Evolutionary conservation across 2,797 vertebrate species (phyloP), one percentile per base, ranked within the genome.

Genomic region (Philypnodon macrostomus): DNA sequence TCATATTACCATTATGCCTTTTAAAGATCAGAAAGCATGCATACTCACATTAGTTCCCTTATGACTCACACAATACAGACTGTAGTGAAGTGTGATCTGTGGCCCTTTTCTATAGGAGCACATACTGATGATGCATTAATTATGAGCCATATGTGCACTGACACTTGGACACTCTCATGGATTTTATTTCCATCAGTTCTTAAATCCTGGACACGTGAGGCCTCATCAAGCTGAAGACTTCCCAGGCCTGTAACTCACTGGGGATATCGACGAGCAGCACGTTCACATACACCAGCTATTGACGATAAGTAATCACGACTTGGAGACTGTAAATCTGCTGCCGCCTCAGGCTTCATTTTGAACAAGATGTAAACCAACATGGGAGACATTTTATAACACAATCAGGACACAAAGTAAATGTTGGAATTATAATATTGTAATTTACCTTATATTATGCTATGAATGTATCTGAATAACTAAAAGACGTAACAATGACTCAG

Each of bases 101-200:
- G 19, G 13, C 8, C 1, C 11, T 21, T 7, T 21, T 32, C 24
- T 58, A 58, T 49, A 21, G 29, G 52, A 30, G 52, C 35, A 36
- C 24, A 45, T 7, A 18, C 34, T 14, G 32, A 33, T 33, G 5
- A 68, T 70, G 44, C 34, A 70, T 63, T 67, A 67, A 48, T 69
- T 47, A 69, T 61, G 30, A 58, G 39, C 53, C 59, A 65, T 63
- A 65, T 55, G 63, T 56, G 32, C 27, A 16, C 32, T 5, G 13
- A 41, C 8, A 42, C 35, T 18, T 19, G 31, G 21, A 24, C 36
- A 55, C 44, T 38, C 34, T 16, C 31, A 37, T 47, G 29, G 7
- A 26, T 33, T 24, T 30, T 26, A 50, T 17, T 4, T 44, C 26
- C 26, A 44, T 13, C 6, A 2, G 8, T 21, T 64, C 16, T 42